Evolutionary conservation across 2,797 vertebrate genomes (phyloP), one percentile per base, ranked within the genome.

Genomic region (Aselliscus stoliczkanus): DNA sequence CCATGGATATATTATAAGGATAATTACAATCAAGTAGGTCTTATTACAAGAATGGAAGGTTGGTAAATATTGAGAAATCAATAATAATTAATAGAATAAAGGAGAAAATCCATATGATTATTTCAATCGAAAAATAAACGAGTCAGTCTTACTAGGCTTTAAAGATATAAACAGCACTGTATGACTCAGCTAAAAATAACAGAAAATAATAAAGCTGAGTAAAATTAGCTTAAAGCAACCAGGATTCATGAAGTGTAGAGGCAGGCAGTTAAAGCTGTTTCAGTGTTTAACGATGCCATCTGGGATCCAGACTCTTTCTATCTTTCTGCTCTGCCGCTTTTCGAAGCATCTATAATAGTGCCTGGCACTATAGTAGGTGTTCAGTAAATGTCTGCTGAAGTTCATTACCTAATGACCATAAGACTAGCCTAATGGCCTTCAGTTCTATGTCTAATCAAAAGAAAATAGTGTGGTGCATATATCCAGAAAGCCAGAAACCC

Each of bases 71-170:
- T 75, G 80, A 20, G 47, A 96, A 91, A 93, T 80, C 37, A 89
- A 29, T 60, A 81, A 39, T 65, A 60, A 80, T 47, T 37, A 54
- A 85, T n/a, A 72, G 47, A 67, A 34, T 50, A 86, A 70, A 20
- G 23, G 18, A 52, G 31, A 70, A 85, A 95, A 76, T 60, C 18
- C 11, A 18, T 20, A 29, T 42, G 23, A 60, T 93, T 76, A 62
- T 76, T 94, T 87, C 58, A 76, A 70, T 27, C 88, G 65, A 69
- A 94, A 94, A 94, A 70, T 54, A 58, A 93, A 73, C 7, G 17
- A 75, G 23, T 37, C 70, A 42, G 31, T 83, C 75, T 86, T 77
- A 67, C 20, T 50, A 80, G 77, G 34, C 58, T 88, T 95, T 90
- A 80, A 83, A 67, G 18, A 70, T 64, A 39, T 82, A 95, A 94